A percentile compares a stretch with the other conserved stretches of the same genome.
Conservation (phyloP, 2,797 vertebrate genomes). For the Prunella strophiata region DNA sequence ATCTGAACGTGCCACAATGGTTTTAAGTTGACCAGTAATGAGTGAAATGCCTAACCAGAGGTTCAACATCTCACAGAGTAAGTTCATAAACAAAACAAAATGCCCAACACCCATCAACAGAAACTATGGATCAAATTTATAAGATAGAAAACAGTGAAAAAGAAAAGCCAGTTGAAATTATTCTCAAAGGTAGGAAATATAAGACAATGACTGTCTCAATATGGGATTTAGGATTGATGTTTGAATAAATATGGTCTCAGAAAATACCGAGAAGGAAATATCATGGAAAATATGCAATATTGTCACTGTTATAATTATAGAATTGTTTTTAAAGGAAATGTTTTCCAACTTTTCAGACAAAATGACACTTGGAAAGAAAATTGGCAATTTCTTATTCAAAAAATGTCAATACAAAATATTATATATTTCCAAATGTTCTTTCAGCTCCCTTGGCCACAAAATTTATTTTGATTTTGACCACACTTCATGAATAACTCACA, state of each 20-base stretch:
- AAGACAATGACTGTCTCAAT: neutral
- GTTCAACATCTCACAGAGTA: neutral
- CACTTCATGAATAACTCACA: neutral
- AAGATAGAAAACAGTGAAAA: neutral
- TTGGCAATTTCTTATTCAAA: neutral
- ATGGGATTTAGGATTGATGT: neutral
- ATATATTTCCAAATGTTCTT: constrained; percentile 4
- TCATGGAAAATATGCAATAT: neutral
- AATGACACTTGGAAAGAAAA: neutral
- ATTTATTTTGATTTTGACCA: constrained; percentile 4
- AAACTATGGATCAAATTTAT: neutral
- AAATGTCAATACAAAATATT: neutral
- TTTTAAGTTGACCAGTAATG: neutral
- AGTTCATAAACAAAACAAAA: neutral
- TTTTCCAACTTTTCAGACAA: neutral
- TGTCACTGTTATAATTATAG: neutral
- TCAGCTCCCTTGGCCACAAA: neutral
- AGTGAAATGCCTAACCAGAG: neutral
- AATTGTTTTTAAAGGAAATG: neutral
- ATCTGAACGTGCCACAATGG: neutral
- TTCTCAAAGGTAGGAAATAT: neutral
- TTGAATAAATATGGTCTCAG: neutral
- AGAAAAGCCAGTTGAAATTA: neutral
- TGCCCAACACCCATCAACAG: neutral
- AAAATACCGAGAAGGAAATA: neutral